Evolutionary conservation across 1,140 invertebrate genomes (phyloP).

Genomic region (Pseudomyrmex pallidus): DNA sequence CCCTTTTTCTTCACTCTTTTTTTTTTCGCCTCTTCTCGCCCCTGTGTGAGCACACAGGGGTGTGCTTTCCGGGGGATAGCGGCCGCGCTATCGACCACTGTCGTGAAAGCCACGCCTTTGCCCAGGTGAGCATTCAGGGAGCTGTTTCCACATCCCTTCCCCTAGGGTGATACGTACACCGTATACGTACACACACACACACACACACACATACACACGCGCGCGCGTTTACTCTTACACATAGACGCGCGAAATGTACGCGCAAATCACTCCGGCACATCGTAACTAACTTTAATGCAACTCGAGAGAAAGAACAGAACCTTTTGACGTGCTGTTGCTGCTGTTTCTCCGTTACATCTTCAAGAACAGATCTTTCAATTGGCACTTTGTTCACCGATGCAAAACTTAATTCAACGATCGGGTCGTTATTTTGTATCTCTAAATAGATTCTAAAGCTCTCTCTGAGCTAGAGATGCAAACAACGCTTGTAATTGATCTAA

Average conservation of each 20-base stretch:
- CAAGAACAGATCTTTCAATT: slow-evolving; percentile 28
- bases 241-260: slow-evolving; percentile 13
- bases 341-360: slow-evolving; percentile 13
- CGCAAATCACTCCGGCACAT: slow-evolving; percentile 25
- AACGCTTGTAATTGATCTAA: no score
- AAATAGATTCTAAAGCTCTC: background rate
- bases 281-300: slow-evolving; percentile 51
- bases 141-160: slow-evolving; percentile 67
- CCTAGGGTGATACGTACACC: slow-evolving; percentile 9
- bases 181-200: background rate
- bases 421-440: background rate
- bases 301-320: slow-evolving; percentile 41
- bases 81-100: slow-evolving; percentile 76
- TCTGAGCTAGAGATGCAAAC: no score
- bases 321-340: slow-evolving; percentile 1
- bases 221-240: background rate
- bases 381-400: background rate
- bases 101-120: slow-evolving; percentile 78
- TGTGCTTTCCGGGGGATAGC: slow-evolving; percentile 67
- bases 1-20: background rate
- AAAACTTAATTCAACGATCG: slow-evolving; percentile 42
- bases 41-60: slow-evolving; percentile 45
- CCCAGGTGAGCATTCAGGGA: slow-evolving; percentile 74
- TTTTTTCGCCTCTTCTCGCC: slow-evolving; percentile 27
- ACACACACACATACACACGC: background rate